Percentiles rank a stretch among this genome's conserved stretches.
phyloP scores from a whole-genome alignment of 2,113 vertebrate genomes.

The Scortum barcoo region DNA sequence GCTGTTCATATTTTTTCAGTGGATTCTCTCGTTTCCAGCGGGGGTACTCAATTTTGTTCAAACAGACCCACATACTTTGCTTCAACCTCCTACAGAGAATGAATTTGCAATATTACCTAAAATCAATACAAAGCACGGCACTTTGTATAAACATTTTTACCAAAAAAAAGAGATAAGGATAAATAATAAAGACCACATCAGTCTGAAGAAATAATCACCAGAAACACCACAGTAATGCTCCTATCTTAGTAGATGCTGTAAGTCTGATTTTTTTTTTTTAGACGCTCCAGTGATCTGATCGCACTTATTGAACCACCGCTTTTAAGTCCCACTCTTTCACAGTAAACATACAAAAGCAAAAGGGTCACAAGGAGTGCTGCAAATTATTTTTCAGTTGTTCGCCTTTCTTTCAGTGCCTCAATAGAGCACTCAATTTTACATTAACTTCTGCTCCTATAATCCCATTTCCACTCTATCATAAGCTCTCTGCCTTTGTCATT shows the following conservation, averaged over 20 bases:
- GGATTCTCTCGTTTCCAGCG: not conserved
- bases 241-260: not conserved
- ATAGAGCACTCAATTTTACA: slow-evolving; percentile 1
- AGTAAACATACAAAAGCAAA: not conserved
- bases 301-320: not conserved
- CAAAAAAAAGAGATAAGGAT: not conserved
- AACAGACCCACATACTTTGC: not conserved
- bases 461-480: not conserved
- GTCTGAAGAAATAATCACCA: too few relatives aligned
- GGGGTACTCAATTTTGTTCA: too few relatives aligned
- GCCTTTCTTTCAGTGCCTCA: slow-evolving; percentile 4
- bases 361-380: not conserved
- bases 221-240: too few relatives aligned
- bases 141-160: too few relatives aligned
- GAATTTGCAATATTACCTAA: not conserved
- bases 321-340: slow-evolving; percentile 15
- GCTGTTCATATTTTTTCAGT: not conserved
- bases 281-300: not conserved
- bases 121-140: not conserved
- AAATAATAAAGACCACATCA: too few relatives aligned
- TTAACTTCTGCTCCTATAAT: slow-evolving; percentile 15
- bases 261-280: not conserved
- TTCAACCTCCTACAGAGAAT: not conserved
- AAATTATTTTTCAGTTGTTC: not conserved
- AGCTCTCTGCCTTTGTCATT: slow-evolving; percentile 14